Evolutionary conservation across 37 sponge, comb jelly and placozoan genomes (phyloP).

Genomic region (Corticium candelabrum): DNA sequence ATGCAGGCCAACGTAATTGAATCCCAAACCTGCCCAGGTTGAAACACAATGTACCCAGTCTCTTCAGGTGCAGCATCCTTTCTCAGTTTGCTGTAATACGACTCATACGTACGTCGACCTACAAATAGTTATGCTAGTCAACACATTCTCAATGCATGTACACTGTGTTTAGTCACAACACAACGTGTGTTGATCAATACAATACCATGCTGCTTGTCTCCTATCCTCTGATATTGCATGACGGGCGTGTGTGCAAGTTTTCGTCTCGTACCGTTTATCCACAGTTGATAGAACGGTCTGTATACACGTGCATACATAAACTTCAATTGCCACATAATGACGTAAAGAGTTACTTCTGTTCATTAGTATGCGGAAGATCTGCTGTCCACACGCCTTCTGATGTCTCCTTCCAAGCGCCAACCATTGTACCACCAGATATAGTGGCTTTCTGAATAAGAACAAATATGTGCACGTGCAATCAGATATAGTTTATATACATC

Average conservation of each 20-base stretch:
- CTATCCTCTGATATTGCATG: background rate
- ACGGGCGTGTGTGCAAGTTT: background rate
- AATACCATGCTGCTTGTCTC: background rate
- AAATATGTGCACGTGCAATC: too few species aligned
- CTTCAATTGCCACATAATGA: too few species aligned
- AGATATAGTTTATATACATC: background rate
- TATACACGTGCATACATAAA: background rate
- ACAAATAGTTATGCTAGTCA: too few species aligned
- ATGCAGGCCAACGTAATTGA: too few species aligned
- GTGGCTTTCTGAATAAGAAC: background rate
- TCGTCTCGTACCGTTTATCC: background rate
- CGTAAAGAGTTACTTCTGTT: too few species aligned
- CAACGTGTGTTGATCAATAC: too few species aligned
- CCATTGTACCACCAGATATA: background rate
- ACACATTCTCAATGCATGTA: too few species aligned
- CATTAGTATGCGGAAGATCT: background rate
- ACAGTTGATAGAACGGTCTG: background rate
- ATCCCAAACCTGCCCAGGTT: background rate
- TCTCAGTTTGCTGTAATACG: too few species aligned
- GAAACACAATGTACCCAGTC: background rate
- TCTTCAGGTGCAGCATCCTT: too few species aligned
- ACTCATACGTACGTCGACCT: too few species aligned
- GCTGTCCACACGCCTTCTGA: background rate
- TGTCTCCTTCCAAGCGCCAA: background rate
- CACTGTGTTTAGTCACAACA: too few species aligned